phyloP scores from a whole-genome alignment of 2,113 vertebrate genomes.

The Trachemys scripta region DNA sequence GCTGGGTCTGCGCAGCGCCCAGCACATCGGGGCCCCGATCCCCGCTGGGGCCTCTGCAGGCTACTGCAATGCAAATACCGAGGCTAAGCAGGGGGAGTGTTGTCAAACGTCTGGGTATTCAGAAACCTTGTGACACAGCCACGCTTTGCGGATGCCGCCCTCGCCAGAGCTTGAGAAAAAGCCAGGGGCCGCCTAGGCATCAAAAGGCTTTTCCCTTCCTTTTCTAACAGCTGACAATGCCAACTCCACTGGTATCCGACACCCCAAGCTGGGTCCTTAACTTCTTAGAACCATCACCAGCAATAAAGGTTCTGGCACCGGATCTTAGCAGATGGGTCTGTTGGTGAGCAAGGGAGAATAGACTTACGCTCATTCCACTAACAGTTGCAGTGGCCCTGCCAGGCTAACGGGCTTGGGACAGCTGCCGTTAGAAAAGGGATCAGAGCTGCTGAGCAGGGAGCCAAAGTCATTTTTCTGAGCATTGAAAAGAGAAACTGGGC shows the following conservation, averaged over 20 bases:
- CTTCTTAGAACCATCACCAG: neutral
- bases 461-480: neutral
- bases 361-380: neutral
- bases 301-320: rapidly evolving
- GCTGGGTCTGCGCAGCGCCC: neutral
- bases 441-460: neutral
- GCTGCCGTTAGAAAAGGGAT: neutral
- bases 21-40: neutral
- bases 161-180: neutral
- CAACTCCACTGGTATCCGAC: neutral
- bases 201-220: neutral
- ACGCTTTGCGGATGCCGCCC: neutral
- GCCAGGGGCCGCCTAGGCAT: neutral
- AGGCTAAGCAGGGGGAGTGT: neutral
- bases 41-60: neutral
- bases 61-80: neutral
- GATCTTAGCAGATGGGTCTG: neutral
- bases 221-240: neutral
- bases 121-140: neutral
- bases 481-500: neutral
- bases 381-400: neutral
- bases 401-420: neutral
- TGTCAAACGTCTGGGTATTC: neutral
- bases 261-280: neutral
- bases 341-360: neutral